Evolutionary conservation across 2,797 vertebrate genomes (phyloP), one percentile per base, ranked within the genome.

Genomic region (Xyrichtys novacula): DNA sequence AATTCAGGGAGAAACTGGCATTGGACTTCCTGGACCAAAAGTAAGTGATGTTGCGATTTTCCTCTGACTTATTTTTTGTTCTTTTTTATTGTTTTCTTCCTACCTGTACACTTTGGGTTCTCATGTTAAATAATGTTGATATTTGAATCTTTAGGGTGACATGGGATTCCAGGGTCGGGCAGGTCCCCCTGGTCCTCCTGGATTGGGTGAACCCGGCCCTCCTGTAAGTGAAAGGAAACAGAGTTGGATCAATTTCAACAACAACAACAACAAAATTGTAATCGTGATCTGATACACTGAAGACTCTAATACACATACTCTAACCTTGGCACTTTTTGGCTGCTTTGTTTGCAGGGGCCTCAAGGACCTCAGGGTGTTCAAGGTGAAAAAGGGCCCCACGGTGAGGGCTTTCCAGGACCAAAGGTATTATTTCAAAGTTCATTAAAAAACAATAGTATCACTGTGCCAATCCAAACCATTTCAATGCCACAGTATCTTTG

Each of bases 331-430:
- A 28, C 9, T 20, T 6, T 48, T 28, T 67, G 38, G n/a, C 23
- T 65, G 42, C 9, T 81, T 82, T 71, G 44, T 73, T 84, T 82
- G 84, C 77, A 98, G 97, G 97, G 97, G n/a, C 91, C 96, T 90
- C 96, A 95, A 92, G 97, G 96, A 86, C 92, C 94, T 79, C 96
- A 96, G 74, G 96, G 96, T 63, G 81, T 95, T 89, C 94, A 93
- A 84, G 97, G 96, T 49, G 96, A 93, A 85, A 95, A 95, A 86
- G 96, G 97, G 76, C 90, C 88, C 8, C 90, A 82, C 19, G 96
- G 96, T 62, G 96, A 98, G 88, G 96, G 96, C 11, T 87, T 95
- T 81, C 96, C 96, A 58, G 96, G 96, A 86, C 69, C 92, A 81
- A 97, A 97, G 95, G 97, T 97, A 94, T 61, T 38, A 6, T 65